Percentiles rank a stretch among this genome's conserved stretches.
Evolutionary conservation across 2,113 vertebrate genomes (phyloP).

Genomic region (Aspidoscelis tigris): DNA sequence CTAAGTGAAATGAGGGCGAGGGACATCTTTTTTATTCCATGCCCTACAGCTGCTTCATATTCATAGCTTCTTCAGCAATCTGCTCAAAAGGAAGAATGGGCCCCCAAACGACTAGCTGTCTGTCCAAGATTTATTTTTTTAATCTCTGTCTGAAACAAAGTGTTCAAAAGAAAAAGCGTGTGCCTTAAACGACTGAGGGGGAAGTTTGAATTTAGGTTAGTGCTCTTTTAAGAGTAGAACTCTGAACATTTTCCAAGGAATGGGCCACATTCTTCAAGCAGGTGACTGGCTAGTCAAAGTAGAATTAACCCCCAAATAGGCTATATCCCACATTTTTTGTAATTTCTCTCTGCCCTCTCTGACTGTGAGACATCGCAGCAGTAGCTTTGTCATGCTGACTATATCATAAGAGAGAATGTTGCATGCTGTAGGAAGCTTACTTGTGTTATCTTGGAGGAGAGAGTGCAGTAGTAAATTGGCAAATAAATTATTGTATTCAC

Average conservation of each 20-base stretch:
- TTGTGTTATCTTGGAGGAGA: constrained; percentile 49
- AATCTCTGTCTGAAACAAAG: constrained; percentile 58
- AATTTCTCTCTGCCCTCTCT: constrained; percentile 41
- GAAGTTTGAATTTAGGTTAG: constrained; percentile 34
- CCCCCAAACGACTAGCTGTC: constrained; percentile 36
- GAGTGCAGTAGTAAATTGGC: constrained; percentile 44
- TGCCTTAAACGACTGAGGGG: constrained; percentile 75
- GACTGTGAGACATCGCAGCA: constrained; percentile 44
- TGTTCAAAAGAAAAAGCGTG: constrained; percentile 69
- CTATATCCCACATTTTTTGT: constrained; percentile 36
- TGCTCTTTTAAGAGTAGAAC: constrained; percentile 20
- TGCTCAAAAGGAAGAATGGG: constrained; percentile 23
- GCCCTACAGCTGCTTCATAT: constrained; percentile 33
- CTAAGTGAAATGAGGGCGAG: constrained; percentile 27
- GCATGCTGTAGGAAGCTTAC: constrained; percentile 71
- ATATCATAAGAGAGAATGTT: constrained; percentile 52
- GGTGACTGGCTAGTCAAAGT: constrained; percentile 42
- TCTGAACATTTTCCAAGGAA: constrained; percentile 49
- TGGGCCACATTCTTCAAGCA: constrained; percentile 33
- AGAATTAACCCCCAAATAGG: constrained; percentile 5
- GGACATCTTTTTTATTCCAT: background rate
- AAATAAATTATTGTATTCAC: constrained; percentile 33
- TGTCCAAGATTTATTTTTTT: background rate
- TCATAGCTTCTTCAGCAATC: constrained; percentile 27
- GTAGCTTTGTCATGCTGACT: constrained; percentile 49